Base-by-base conservation (phyloP, 2,113 vertebrate species). In the Boleophthalmus pectinirostris region DNA sequence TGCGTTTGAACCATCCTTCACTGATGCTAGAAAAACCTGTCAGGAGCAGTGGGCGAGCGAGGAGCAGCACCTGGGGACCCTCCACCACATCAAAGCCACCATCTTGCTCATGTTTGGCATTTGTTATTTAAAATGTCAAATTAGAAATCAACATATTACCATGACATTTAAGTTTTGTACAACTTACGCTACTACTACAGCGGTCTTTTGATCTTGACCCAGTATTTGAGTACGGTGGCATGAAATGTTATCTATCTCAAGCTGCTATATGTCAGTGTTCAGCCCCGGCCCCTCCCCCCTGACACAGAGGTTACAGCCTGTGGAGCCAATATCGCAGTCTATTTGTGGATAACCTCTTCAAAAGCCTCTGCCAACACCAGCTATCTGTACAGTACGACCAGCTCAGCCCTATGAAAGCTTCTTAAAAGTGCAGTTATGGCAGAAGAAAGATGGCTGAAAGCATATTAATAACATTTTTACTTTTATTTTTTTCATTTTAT, bases 181-280 rank as follows among this genome's bases (percentile, higher is more conserved):
- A 33, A 9, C 3, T 8, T 10, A 3, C 23, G 13, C n/a, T n/a
- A 29, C 2, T 29, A 29, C 29, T 29, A 15, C 24, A 18, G 33
- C 58, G 1, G 24, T 18, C 0, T 33, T 24, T 57, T 33, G 58
- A 18, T 61, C 25, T 15, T 61, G 25, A 33, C 25, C 24, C 58
- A 20, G 6, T n/a, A 2, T 12, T 25, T 12, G 25, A 61, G 25
- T 33, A 20, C 25, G 33, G 24, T 38, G 18, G 25, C 6, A n/a
- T 64, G 60, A 38, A 35, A 64, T 18, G 60, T 64, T 64, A 64
- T 64, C n/a, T n/a, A n/a, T n/a, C n/a, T n/a, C n/a, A n/a, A n/a
- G n/a, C n/a, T n/a, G n/a, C n/a, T 16, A 38, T n/a, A 35, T 64
- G 60, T 38, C 60, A 38, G 60, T 16, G 3, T 38, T 16, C 3